A percentile compares a stretch with the other conserved stretches of the same genome.
Conservation (phyloP, 2,888 invertebrate genomes). For the Cecidostiba fungosa region DNA sequence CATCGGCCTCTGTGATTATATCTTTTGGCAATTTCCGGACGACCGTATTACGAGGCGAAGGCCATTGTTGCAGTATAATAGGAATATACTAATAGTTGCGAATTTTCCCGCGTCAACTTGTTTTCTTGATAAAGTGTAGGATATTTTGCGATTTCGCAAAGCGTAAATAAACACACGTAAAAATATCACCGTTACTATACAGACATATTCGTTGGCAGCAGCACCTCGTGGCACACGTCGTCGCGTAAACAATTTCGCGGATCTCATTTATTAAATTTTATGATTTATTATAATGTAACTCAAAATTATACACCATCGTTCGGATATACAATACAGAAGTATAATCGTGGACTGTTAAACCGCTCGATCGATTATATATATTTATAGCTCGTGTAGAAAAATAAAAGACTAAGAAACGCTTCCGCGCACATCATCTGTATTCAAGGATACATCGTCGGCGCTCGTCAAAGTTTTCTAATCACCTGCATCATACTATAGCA, state of each 20-base stretch:
- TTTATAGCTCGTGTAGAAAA: neutral
- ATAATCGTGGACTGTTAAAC: neutral
- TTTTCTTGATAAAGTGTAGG: neutral
- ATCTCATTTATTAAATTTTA: too few relatives aligned
- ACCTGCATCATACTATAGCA: neutral
- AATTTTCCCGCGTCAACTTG: neutral
- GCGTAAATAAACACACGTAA: neutral
- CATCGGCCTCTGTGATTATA: neutral
- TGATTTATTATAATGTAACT: too few relatives aligned
- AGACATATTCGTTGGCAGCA: slow-evolving; percentile 19
- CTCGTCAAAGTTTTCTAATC: slow-evolving; percentile 5
- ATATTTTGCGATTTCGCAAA: neutral
- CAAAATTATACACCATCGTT: neutral
- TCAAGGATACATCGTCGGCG: neutral
- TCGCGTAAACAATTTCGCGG: too few relatives aligned
- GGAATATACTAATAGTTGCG: neutral
- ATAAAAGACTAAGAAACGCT: neutral
- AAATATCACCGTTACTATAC: slow-evolving; percentile 16
- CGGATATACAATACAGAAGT: neutral
- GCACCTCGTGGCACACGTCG: neutral
- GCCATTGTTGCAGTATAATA: neutral
- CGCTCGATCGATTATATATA: neutral
- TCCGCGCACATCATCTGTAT: slow-evolving; percentile 2
- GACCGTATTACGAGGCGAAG: neutral
- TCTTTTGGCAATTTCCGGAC: slow-evolving; percentile 31